Conservation (phyloP, 2,888 invertebrate species). For the Laspeyria flexula region DNA sequence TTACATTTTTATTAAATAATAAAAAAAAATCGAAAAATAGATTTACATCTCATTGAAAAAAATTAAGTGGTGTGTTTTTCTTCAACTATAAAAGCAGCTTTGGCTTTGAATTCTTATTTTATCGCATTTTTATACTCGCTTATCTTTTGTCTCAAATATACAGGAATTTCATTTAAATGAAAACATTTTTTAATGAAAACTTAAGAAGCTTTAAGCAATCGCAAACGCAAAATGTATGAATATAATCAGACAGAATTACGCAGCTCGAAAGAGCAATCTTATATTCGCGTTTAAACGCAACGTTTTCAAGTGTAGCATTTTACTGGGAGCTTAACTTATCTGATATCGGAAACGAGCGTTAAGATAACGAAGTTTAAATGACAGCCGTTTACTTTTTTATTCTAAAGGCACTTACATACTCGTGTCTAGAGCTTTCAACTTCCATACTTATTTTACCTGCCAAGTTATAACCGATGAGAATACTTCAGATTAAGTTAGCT, state of each 20-base stretch:
- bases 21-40: no score
- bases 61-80: no score
- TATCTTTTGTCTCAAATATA: no score
- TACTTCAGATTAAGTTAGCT: conserved; percentile 37
- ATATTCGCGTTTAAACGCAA: background rate
- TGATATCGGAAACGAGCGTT: conserved; percentile 4
- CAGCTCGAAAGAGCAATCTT: background rate
- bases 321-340: background rate
- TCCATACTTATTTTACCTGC: conserved; percentile 5
- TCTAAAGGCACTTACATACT: background rate
- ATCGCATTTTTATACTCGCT: no score
- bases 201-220: background rate
- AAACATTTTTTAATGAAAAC: background rate
- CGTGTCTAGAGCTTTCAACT: background rate
- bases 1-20: no score
- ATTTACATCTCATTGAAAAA: no score
- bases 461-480: conserved; percentile 24
- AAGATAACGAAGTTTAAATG: conserved; percentile 7
- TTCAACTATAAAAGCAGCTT: no score
- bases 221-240: background rate
- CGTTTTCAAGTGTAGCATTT: conserved; percentile 13
- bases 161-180: no score
- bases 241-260: background rate
- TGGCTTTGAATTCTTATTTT: no score
- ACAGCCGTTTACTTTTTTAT: conserved; percentile 1